Percentiles rank a stretch among this genome's conserved stretches.
Evolutionary conservation across 2,113 vertebrate genomes (phyloP).

Genomic region (Ovis canadensis): DNA sequence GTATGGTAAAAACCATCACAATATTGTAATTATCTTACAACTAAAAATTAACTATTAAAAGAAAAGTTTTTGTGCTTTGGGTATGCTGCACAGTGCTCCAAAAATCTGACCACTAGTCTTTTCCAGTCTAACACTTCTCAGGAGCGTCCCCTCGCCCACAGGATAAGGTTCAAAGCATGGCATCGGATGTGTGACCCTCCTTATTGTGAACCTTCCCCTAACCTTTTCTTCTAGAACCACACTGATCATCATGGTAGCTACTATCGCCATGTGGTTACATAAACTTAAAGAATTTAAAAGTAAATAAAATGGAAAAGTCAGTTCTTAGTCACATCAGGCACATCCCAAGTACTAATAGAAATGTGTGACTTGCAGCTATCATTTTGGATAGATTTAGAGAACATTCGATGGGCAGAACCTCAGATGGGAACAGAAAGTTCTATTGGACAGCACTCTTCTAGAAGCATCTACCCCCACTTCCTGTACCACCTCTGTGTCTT

Average conservation of each 20-base stretch:
- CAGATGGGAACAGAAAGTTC: not conserved
- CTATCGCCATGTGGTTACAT: not conserved
- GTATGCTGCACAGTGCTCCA: rapidly evolving
- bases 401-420: not conserved
- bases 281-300: not conserved
- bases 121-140: not conserved
- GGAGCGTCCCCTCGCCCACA: not conserved
- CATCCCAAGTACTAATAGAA: not conserved
- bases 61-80: not conserved
- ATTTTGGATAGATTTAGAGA: not conserved
- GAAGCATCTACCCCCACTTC: not conserved
- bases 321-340: not conserved
- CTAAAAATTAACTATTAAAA: not conserved
- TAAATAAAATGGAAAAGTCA: not conserved
- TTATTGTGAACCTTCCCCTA: not conserved
- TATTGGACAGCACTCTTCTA: not conserved
- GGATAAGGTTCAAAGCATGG: not conserved
- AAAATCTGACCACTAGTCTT: not conserved
- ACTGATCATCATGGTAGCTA: not conserved
- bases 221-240: not conserved
- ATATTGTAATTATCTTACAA: not conserved
- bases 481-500: not conserved
- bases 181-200: not conserved
- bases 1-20: not conserved
- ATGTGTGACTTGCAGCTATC: not conserved